phyloP scores from a whole-genome alignment of 2,888 invertebrate species.

The Bimastos eiseni region DNA sequence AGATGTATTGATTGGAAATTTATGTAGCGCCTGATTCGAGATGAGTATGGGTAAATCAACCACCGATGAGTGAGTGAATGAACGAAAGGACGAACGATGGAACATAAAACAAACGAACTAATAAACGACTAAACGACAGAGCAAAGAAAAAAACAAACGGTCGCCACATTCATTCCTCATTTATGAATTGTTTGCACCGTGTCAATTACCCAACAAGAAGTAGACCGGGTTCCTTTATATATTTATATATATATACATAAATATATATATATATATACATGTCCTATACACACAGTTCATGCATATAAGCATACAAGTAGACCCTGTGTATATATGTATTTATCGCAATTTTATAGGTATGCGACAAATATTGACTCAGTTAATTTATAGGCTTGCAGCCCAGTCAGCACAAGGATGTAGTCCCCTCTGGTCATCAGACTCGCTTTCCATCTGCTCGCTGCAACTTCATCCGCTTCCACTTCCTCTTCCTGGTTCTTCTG shows the following conservation, averaged over 20 bases:
- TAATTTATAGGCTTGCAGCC: neutral
- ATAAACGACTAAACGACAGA: neutral
- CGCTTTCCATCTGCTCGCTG: neutral
- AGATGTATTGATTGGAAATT: neutral
- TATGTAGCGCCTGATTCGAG: too few species aligned
- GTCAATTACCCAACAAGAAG: neutral
- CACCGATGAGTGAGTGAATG: neutral
- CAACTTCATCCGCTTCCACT: neutral
- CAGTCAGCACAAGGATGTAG: neutral
- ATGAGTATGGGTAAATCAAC: too few species aligned
- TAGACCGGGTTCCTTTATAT: neutral
- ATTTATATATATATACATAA: neutral
- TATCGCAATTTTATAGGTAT: neutral
- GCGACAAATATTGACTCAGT: neutral
- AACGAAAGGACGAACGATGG: neutral
- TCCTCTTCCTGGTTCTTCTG: neutral
- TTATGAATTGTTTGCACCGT: neutral
- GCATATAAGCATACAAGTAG: too few species aligned
- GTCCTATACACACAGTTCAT: neutral
- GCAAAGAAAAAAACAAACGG: neutral
- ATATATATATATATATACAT: neutral
- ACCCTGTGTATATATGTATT: neutral
- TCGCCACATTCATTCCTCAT: neutral
- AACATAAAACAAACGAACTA: neutral
- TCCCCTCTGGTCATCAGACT: neutral